Evolutionary conservation across 2,888 invertebrate species (phyloP), one percentile per base, ranked within the genome.

Genomic region (Conistra vaccinii): DNA sequence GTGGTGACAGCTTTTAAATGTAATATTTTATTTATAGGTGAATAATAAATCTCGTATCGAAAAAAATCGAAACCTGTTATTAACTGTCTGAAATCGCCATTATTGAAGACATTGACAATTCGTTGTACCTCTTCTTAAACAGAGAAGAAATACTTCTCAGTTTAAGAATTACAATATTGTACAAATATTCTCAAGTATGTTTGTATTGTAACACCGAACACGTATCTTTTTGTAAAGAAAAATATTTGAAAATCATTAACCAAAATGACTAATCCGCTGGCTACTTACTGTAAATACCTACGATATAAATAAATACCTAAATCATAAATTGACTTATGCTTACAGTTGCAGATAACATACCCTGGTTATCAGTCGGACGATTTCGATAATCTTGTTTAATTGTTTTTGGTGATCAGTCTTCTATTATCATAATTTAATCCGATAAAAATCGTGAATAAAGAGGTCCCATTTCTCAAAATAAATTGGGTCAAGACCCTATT

Each of bases 371-470:
- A 35, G 14, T 57, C 48, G 53, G 45, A 32, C 10, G 35, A 73
- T 79, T 73, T 55, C 0, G 42, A 72, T 72, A 48, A 72, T 78
- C 35, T 60, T 60, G 35, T 77, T 72, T 45, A 58, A 66, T 76
- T 57, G 62, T 26, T 70, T 68, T 77, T 42, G 17, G n/a, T 63
- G 10, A 45, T 78, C 14, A 35, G n/a, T 39, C 42, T 62, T 45
- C 4, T 39, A 17, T 32, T 39, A 35, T 32, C 4, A 58, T 7
- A 48, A 53, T 45, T 29, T 45, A 67, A 61, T 66, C 55, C n/a
- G 48, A 69, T 75, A 60, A 69, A 61, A 68, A 35, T n/a, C 17
- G 6, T 2, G 45, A n/a, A 14, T 9, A 0, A 14, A 42, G 4
- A 26, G 23, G 3, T 39, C 57, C 2, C 20, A 14, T 58, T 67